These are phyloP conservation scores for Fragum sueziense DNA, from an alignment of 2,888 invertebrate genomes.

Conservation along the genomic window DNA sequence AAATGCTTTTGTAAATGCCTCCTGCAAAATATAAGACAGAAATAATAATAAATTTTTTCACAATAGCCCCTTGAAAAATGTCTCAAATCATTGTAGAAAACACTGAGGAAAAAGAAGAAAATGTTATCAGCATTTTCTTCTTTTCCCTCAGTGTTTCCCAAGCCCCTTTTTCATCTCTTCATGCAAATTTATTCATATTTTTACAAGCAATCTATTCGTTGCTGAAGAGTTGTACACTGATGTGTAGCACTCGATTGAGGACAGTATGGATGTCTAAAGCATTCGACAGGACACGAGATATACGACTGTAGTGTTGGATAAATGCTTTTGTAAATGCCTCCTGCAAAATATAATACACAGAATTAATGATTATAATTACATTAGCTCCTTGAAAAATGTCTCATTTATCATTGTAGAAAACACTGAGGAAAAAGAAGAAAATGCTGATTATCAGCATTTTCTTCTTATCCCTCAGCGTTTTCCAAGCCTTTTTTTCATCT, in stretches of 20 bases:
- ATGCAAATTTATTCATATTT: conserved; percentile 96
- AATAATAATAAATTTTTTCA: too few relatives aligned
- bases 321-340: conserved; percentile 96
- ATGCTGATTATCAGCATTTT: not conserved
- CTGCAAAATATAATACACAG: too few relatives aligned
- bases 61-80: too few relatives aligned
- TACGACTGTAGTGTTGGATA: conserved; percentile 97
- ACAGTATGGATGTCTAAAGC: conserved; percentile 84
- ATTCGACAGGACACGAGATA: conserved; percentile 90
- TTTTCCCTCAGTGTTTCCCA: conserved; percentile 93
- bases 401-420: too few relatives aligned
- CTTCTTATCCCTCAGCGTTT: not conserved
- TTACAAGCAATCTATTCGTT: conserved; percentile 94
- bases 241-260: conserved; percentile 98
- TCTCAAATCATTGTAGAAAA: too few relatives aligned
- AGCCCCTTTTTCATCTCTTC: conserved; percentile 96
- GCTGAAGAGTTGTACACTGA: conserved; percentile 97
- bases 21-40: too few relatives aligned
- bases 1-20: not conserved
- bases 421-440: not conserved
- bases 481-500: too few relatives aligned
- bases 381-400: too few relatives aligned
- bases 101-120: too few relatives aligned
- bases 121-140: too few relatives aligned
- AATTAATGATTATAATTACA: too few relatives aligned